Conservation (phyloP, 1,140 invertebrate species). For the Eumeta japonica region DNA sequence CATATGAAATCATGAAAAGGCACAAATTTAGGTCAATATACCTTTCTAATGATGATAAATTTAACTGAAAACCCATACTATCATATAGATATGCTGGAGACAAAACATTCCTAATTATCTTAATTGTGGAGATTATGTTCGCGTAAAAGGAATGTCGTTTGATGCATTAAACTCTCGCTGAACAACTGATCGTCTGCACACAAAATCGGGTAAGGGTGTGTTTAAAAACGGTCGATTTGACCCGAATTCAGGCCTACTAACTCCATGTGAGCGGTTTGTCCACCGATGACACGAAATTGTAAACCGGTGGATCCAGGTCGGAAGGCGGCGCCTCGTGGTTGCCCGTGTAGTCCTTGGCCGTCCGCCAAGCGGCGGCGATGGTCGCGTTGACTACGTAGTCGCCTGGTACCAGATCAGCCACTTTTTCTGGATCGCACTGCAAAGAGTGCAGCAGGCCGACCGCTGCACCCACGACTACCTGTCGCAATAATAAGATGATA, state of each 20-base stretch:
- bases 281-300: conserved; percentile 60
- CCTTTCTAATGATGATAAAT: too few species aligned
- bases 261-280: conserved; percentile 63
- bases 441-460: conserved; percentile 76
- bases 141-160: not conserved
- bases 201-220: too few species aligned
- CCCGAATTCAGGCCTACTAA: conserved; percentile 11
- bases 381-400: conserved; percentile 79
- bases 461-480: conserved; percentile 67
- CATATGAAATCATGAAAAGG: too few species aligned
- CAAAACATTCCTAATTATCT: too few species aligned
- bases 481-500: too few species aligned
- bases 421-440: conserved; percentile 59
- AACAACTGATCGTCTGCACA: not conserved
- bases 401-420: conserved; percentile 82
- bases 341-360: conserved; percentile 41
- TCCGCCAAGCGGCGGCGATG: conserved; percentile 75
- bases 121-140: not conserved
- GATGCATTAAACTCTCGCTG: not conserved
- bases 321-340: conserved; percentile 35
- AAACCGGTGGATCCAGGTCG: conserved; percentile 52
- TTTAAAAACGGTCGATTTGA: not conserved
- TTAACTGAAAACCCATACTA: too few species aligned
- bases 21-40: too few species aligned
- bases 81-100: too few species aligned